These are phyloP conservation scores for Lordiphosa andalusiaca DNA, from an alignment of 2,888 invertebrate species.

Conservation along the genomic window DNA sequence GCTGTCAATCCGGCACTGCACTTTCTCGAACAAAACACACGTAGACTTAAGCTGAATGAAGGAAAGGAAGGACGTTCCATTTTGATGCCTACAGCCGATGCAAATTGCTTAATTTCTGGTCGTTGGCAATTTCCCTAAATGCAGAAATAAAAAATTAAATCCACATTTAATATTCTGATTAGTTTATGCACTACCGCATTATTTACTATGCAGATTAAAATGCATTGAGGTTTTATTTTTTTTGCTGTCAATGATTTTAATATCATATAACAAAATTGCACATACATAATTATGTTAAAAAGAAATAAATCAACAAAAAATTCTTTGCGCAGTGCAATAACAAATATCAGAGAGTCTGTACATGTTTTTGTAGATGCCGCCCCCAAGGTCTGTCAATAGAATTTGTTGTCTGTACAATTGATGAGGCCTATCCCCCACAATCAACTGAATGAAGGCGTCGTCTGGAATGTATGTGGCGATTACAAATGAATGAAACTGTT, in stretches of 20 bases:
- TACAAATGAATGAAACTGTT: conserved; percentile 62
- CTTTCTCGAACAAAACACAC: too few relatives aligned
- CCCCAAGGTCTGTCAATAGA: neutral
- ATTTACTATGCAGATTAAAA: conserved; percentile 7
- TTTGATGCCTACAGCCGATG: too few relatives aligned
- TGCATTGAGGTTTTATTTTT: conserved; percentile 23
- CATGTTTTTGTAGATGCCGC: too few relatives aligned
- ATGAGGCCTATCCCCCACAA: neutral
- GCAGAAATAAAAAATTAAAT: too few relatives aligned
- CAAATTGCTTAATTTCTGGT: too few relatives aligned
- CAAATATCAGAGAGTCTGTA: neutral
- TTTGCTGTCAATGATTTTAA: conserved; percentile 25
- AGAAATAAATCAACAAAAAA: conserved; percentile 19
- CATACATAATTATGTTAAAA: conserved; percentile 36
- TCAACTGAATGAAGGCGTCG: conserved; percentile 24
- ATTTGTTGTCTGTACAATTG: neutral
- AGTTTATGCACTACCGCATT: conserved; percentile 1
- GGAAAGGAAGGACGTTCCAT: too few relatives aligned
- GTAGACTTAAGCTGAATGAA: too few relatives aligned
- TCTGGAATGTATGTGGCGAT: conserved; percentile 44
- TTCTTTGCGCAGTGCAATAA: neutral
- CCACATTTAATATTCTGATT: too few relatives aligned
- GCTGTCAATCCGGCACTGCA: too few relatives aligned
- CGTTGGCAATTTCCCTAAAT: too few relatives aligned
- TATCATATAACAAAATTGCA: conserved; percentile 23